Evolutionary conservation across 2,888 invertebrate genomes (phyloP).

Genomic region (Ophion ventricosus): DNA sequence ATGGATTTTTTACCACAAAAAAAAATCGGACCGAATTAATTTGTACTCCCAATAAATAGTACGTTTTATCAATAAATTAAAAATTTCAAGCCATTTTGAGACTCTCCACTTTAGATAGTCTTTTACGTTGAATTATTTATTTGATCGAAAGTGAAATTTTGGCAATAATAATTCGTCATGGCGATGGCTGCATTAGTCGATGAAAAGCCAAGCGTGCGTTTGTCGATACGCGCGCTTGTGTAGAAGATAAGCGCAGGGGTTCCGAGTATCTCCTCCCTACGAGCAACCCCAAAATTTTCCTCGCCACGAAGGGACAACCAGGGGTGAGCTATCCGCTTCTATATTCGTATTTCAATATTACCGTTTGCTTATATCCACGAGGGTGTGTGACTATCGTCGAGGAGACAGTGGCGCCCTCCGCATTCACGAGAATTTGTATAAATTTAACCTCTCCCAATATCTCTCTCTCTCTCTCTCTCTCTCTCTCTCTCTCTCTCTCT

Average conservation of each 20-base stretch:
- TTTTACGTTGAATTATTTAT: background rate
- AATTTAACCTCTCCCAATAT: background rate
- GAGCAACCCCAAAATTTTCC: constrained; percentile 72
- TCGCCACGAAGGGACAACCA: constrained; percentile 30
- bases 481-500: background rate
- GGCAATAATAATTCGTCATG: background rate
- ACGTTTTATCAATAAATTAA: too few relatives aligned
- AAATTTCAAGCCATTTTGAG: too few relatives aligned
- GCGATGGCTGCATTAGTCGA: background rate
- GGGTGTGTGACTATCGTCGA: background rate
- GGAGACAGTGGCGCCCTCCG: constrained; percentile 5
- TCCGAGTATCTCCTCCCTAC: constrained; percentile 16
- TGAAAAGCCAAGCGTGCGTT: background rate
- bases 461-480: too few relatives aligned
- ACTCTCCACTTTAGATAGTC: too few relatives aligned
- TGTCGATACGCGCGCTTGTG: background rate
- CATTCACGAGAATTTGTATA: background rate
- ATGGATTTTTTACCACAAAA: too few relatives aligned
- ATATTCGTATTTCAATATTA: constrained; percentile 39
- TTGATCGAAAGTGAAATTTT: background rate
- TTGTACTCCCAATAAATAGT: too few relatives aligned
- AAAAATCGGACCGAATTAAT: too few relatives aligned
- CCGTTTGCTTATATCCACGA: background rate
- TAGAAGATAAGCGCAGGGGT: constrained; percentile 7
- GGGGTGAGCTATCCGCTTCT: constrained; percentile 36